Evolutionary conservation across 2,113 vertebrate species (phyloP), one percentile per base, ranked within the genome.

Genomic region (Silurus meridionalis): DNA sequence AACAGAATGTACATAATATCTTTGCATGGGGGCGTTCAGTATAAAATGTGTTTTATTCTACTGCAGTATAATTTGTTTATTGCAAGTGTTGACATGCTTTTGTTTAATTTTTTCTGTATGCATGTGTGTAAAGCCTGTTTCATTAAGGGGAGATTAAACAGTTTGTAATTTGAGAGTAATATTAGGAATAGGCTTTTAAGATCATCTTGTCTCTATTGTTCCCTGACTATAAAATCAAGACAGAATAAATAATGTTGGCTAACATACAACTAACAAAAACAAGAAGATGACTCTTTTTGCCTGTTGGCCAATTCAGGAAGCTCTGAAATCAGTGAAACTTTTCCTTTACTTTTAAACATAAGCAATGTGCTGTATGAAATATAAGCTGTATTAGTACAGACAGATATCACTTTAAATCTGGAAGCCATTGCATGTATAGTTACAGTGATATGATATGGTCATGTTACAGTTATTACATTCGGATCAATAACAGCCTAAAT

Each of bases 1-100:
- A 60, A 89, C 37, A 87, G 86, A 87, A 64, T 53, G 37, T 85
- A 69, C 46, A 25, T 52, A 63, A 72, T 88, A 46, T 83, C 87
- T 66, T 77, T 83, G 86, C 88, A 89, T 89, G 61, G 78, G 82
- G 91, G 88, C 86, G 88, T 87, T 91, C 89, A 88, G 90, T 83
- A 86, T 90, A 87, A 86, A 85, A 92, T 87, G 89, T 93, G 89
- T 83, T 80, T 58, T 3, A 80, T 85, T 82, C 82, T 63, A 90
- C 63, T 78, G 37, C n/a, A 61, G 8, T 80, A 66, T 58, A 71
- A 86, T 58, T 80, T 84, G 61, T 74, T 80, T 88, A 72, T 48
- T 77, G 67, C 63, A 13, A 83, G 74, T 85, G 63, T 77, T 87
- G 60, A 80, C 50, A 82, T 69, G 83, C 69, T 74, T 79, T 37